Evolutionary conservation across 2,797 vertebrate genomes (phyloP).

Genomic region (Lagodon rhomboides): DNA sequence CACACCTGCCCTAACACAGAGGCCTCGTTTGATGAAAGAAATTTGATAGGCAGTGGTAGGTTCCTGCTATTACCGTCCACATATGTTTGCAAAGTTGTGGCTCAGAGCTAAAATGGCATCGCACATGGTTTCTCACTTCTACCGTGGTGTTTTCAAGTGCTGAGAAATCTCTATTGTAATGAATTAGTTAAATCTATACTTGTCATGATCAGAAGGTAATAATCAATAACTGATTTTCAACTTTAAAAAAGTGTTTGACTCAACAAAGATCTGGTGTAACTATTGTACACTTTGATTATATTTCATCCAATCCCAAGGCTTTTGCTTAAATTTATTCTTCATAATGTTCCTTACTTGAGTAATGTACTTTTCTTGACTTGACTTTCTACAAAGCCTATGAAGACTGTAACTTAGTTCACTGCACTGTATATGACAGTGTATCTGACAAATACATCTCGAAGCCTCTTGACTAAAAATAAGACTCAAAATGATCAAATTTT

Average conservation of each 20-base stretch:
- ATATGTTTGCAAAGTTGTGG: constrained; percentile 25
- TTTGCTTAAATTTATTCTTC: background rate
- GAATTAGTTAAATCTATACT: constrained; percentile 2
- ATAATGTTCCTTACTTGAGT: background rate
- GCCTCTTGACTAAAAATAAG: background rate
- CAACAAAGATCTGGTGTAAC: background rate
- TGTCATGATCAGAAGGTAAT: background rate
- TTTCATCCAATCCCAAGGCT: background rate
- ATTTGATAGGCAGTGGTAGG: constrained; percentile 61
- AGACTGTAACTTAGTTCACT: background rate
- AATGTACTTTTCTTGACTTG: background rate
- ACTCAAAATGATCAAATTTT: background rate
- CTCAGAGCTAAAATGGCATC: constrained; percentile 25
- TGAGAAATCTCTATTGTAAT: constrained; percentile 1
- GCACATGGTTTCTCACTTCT: constrained; percentile 22
- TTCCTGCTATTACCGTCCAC: constrained; percentile 39
- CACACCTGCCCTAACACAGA: constrained; percentile 77
- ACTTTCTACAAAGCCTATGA: background rate
- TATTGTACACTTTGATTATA: background rate
- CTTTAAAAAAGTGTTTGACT: constrained; percentile 13
- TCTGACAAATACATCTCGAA: background rate
- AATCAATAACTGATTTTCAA: constrained; percentile 6
- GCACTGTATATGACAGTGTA: background rate
- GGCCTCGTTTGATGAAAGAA: constrained; percentile 73
- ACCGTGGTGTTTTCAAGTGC: constrained; percentile 7